phyloP scores from a whole-genome alignment of 2,113 vertebrate genomes.

The Sciurus niger region DNA sequence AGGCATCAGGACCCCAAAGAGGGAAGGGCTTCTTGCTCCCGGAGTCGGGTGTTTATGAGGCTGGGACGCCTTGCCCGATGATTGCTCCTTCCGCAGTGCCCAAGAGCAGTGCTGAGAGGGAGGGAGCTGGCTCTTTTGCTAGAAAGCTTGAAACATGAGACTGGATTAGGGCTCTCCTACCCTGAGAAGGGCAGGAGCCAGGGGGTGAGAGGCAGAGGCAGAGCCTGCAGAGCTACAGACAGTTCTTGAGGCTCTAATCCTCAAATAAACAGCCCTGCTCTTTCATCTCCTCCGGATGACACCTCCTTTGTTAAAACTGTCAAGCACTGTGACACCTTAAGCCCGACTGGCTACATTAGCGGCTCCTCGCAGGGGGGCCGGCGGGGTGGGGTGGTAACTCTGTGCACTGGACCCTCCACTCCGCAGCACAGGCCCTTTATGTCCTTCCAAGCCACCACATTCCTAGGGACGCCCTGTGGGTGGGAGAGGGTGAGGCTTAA shows the following conservation, averaged over 20 bases:
- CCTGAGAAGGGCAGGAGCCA: constrained; percentile 71
- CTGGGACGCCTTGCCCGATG: neutral
- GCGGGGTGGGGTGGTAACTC: constrained; percentile 43
- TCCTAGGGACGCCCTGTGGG: neutral
- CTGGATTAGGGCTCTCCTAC: constrained; percentile 71
- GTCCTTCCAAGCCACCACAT: neutral
- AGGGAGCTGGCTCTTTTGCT: neutral
- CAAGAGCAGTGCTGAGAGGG: neutral
- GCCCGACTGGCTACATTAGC: constrained; percentile 79
- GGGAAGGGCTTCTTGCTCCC: neutral
- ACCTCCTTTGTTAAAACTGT: constrained; percentile 85
- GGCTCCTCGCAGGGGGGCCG: neutral
- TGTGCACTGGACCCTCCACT: neutral
- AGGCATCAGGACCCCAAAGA: neutral
- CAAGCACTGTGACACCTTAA: constrained; percentile 80
- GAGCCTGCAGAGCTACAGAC: constrained; percentile 71
- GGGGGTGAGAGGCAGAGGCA: neutral
- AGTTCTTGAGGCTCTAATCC: constrained; percentile 86
- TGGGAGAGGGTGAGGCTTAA: neutral
- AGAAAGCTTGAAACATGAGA: constrained; percentile 69
- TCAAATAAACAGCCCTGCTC: constrained; percentile 83
- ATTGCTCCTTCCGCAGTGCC: neutral
- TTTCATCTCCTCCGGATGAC: constrained; percentile 84
- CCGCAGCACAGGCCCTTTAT: neutral
- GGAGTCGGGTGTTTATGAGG: neutral